Percentiles rank a stretch among this genome's conserved stretches.
phyloP scores from a whole-genome alignment of 2,797 vertebrate species.

The Epinephelus awoara region DNA sequence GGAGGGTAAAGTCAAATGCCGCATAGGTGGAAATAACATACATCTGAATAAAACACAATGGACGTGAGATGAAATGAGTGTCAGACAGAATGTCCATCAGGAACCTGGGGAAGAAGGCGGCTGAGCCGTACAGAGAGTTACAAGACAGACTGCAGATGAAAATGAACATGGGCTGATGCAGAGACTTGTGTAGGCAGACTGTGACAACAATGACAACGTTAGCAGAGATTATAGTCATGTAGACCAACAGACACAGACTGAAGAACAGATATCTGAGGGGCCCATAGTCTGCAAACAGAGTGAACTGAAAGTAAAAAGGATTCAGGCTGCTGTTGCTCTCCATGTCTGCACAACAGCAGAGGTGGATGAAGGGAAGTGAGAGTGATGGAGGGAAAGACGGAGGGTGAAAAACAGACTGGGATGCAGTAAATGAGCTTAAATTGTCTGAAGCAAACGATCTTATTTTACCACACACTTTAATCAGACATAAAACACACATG shows the following conservation, averaged over 20 bases:
- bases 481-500: too few species aligned
- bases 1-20: conserved; percentile 36
- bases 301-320: conserved; percentile 17
- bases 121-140: conserved; percentile 63
- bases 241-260: conserved; percentile 27
- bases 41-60: conserved; percentile 53
- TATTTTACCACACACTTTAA: too few species aligned
- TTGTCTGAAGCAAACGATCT: too few species aligned
- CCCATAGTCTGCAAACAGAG: conserved; percentile 31
- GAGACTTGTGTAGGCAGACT: conserved; percentile 39
- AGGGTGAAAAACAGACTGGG: background rate
- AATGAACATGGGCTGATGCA: conserved; percentile 69
- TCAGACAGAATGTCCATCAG: conserved; percentile 59
- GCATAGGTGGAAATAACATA: conserved; percentile 52
- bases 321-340: conserved; percentile 10
- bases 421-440: too few species aligned
- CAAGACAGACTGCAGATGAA: conserved; percentile 59
- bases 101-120: conserved; percentile 66
- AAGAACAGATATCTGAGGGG: conserved; percentile 33
- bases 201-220: conserved; percentile 24
- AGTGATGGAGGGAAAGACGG: background rate
- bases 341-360: background rate
- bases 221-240: conserved; percentile 29
- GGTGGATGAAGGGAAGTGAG: too few species aligned
- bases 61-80: conserved; percentile 54